Evolutionary conservation across 2,113 vertebrate species (phyloP), one percentile per base, ranked within the genome.

Genomic region (Trinectes maculatus): DNA sequence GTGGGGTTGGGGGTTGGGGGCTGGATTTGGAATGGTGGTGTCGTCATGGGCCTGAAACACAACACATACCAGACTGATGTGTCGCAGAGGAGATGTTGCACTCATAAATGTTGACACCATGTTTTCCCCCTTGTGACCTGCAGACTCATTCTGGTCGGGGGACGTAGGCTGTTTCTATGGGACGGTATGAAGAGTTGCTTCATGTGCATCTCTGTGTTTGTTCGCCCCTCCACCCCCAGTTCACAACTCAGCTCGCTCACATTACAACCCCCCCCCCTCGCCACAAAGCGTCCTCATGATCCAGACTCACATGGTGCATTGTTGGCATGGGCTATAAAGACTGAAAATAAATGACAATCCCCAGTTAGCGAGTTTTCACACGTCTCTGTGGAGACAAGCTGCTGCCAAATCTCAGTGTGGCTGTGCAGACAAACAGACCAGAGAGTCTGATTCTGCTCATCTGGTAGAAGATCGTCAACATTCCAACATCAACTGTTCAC

Each of bases 31-130:
- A n/a, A 19, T 37, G 22, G 5, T 16, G 4, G 22, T 70, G 47
- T 74, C 69, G 69, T 22, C 8, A 68, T 44, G n/a, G n/a, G n/a
- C n/a, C 51, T 3, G 15, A 67, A 11, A 60, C 82, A 16, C 26
- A 80, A 82, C 84, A 87, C 81, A 89, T 72, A 65, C 56, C 84
- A 73, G 70, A 48, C 71, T 67, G 57, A 67, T 63, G 47, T n/a
- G 55, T 53, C 19, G 18, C 39, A 0, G 60, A 44, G 24, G 60
- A 25, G 47, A 4, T 26, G 59, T 26, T 18, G 33, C 5, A 19
- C 46, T 63, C 63, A 36, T 25, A 33, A 64, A 61, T 79, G 43
- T 71, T 75, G 69, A 82, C 46, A 21, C n/a, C 46, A 4, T 8
- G 10, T 11, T 24, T 28, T 18, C 52, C 44, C 22, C 53, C 60